phyloP scores from a whole-genome alignment of 2,888 invertebrate genomes.

The Drosophila mettleri region DNA sequence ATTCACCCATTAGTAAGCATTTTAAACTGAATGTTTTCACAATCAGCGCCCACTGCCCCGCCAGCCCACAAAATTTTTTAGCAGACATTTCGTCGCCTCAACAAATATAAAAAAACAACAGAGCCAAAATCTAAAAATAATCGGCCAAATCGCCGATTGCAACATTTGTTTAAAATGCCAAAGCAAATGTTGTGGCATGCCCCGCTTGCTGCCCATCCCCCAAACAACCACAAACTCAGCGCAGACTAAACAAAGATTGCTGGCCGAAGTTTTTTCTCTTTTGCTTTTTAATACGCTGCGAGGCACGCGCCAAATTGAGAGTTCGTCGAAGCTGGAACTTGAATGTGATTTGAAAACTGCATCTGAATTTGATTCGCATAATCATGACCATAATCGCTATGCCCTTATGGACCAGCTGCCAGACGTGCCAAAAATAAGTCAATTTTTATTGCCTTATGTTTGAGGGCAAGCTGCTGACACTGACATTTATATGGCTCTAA shows the following conservation, averaged over 20 bases:
- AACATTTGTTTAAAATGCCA: slow-evolving; percentile 53
- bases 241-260: slow-evolving; percentile 66
- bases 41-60: slow-evolving; percentile 1
- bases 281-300: slow-evolving; percentile 13
- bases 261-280: slow-evolving; percentile 34
- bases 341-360: neutral
- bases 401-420: slow-evolving; percentile 37
- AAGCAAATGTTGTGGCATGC: slow-evolving; percentile 16
- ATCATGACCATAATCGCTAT: slow-evolving; percentile 17
- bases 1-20: slow-evolving; percentile 7
- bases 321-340: neutral
- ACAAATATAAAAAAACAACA: neutral
- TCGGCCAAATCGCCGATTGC: slow-evolving; percentile 24
- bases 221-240: too few species aligned
- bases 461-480: slow-evolving; percentile 34
- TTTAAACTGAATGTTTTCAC: slow-evolving; percentile 7
- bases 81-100: slow-evolving; percentile 56
- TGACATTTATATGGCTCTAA: slow-evolving; percentile 49
- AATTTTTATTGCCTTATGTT: slow-evolving; percentile 17
- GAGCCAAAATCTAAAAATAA: slow-evolving; percentile 40
- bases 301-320: slow-evolving; percentile 61
- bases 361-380: slow-evolving; percentile 9
- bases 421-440: slow-evolving; percentile 45
- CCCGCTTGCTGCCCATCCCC: neutral
- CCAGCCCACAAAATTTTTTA: neutral